phyloP scores from a whole-genome alignment of 2,797 vertebrate species.

The Gymnoscopelus microlampas region DNA sequence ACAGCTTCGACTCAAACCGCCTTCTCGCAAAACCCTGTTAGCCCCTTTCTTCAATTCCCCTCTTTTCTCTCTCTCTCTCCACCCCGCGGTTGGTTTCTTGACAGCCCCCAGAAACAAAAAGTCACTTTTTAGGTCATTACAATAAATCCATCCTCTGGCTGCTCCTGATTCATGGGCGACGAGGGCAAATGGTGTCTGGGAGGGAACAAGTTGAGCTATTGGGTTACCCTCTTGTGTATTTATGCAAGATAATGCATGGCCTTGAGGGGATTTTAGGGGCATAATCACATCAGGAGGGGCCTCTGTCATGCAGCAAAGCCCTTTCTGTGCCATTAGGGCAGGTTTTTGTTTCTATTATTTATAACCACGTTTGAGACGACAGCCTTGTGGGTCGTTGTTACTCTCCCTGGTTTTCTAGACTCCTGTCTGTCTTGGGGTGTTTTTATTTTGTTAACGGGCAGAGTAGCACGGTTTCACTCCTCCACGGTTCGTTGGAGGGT shows the following conservation, averaged over 20 bases:
- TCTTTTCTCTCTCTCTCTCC: conserved; percentile 5
- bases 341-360: conserved; percentile 77
- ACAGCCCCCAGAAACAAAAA: conserved; percentile 17
- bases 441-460: conserved; percentile 70
- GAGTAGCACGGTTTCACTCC: conserved; percentile 52
- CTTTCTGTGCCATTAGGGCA: conserved; percentile 73
- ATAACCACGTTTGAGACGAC: conserved; percentile 74
- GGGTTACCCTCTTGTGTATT: conserved; percentile 72
- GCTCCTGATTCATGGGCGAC: conserved; percentile 46
- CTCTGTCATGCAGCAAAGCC: conserved; percentile 66
- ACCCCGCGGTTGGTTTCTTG: conserved; percentile 2
- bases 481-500: conserved; percentile 59
- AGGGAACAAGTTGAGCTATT: conserved; percentile 67
- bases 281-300: conserved; percentile 76
- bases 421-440: conserved; percentile 63
- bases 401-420: conserved; percentile 64
- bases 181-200: conserved; percentile 52
- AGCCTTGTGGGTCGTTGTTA: conserved; percentile 60
- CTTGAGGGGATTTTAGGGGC: conserved; percentile 63
- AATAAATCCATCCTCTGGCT: conserved; percentile 62
- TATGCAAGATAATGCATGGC: conserved; percentile 70
- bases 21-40: conserved; percentile 9
- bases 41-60: background rate
- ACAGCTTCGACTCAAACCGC: conserved; percentile 31
- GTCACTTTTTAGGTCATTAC: conserved; percentile 57